A percentile compares a stretch with the other conserved stretches of the same genome.
Evolutionary conservation across 2,797 vertebrate genomes (phyloP).

Genomic region (Muscicapa striata): DNA sequence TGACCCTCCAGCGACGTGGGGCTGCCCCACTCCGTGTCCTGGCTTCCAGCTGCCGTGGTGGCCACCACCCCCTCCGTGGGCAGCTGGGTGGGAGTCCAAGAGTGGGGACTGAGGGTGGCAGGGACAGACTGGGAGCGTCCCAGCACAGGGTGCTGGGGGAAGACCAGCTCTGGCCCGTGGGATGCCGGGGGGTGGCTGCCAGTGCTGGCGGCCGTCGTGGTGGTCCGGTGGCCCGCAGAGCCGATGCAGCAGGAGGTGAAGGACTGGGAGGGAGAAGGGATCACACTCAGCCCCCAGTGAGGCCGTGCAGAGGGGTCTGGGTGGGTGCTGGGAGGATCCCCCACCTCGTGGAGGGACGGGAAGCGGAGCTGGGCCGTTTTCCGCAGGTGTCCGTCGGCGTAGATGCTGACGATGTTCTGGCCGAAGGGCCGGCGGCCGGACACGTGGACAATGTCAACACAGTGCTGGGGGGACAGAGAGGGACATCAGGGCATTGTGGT

Average conservation of each 20-base stretch:
- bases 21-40: constrained; percentile 94
- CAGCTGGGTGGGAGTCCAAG: constrained; percentile 65
- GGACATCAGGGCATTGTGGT: rapidly evolving
- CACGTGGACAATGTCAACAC: constrained; percentile 87
- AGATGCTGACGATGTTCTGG: constrained; percentile 91
- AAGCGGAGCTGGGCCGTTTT: constrained; percentile 88
- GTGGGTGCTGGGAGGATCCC: rapidly evolving
- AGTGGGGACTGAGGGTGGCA: constrained; percentile 76
- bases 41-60: constrained; percentile 89
- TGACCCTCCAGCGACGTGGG: constrained; percentile 93
- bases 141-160: constrained; percentile 81
- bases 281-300: rapidly evolving
- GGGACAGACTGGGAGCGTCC: constrained; percentile 94
- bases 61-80: constrained; percentile 81
- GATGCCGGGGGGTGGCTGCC: constrained; percentile 59
- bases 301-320: rapidly evolving
- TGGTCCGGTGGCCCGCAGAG: constrained; percentile 93
- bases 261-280: constrained; percentile 76
- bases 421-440: constrained; percentile 91
- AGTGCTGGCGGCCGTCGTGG: constrained; percentile 79
- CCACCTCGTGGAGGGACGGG: constrained; percentile 92
- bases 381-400: constrained; percentile 84
- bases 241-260: constrained; percentile 98
- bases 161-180: constrained; percentile 65
- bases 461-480: constrained; percentile 81